Evolutionary conservation across 2,888 invertebrate species (phyloP).

Genomic region (Nephrotoma flavescens): DNA sequence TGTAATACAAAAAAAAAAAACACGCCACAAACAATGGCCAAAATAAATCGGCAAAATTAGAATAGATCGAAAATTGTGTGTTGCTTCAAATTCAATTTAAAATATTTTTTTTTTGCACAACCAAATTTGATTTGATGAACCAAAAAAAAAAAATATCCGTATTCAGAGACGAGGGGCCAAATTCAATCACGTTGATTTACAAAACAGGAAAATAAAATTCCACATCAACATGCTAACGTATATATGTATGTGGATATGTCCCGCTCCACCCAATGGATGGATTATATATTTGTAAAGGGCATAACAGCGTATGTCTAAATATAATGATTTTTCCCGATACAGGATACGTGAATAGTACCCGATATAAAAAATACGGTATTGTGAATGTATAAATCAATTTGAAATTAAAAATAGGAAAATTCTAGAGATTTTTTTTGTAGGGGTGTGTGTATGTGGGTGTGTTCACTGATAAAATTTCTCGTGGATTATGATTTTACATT

Average conservation of each 20-base stretch:
- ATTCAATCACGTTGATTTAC: not conserved
- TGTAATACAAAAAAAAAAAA: not conserved
- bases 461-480: too few relatives aligned
- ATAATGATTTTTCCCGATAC: not conserved
- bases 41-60: not conserved
- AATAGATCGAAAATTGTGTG: not conserved
- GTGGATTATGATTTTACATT: too few relatives aligned
- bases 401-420: not conserved
- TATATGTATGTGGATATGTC: not conserved
- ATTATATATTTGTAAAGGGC: not conserved
- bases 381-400: not conserved
- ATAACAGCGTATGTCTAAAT: not conserved
- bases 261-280: not conserved
- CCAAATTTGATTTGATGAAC: not conserved
- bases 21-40: not conserved
- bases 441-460: not conserved
- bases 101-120: not conserved
- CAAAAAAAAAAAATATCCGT: not conserved
- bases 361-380: not conserved
- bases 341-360: not conserved
- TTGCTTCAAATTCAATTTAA: not conserved
- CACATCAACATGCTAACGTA: not conserved
- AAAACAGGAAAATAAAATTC: not conserved
- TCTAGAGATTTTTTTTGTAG: not conserved
- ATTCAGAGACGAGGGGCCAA: not conserved